Conservation (phyloP, 2,113 vertebrate genomes). For the Rhynchomys soricoides region DNA sequence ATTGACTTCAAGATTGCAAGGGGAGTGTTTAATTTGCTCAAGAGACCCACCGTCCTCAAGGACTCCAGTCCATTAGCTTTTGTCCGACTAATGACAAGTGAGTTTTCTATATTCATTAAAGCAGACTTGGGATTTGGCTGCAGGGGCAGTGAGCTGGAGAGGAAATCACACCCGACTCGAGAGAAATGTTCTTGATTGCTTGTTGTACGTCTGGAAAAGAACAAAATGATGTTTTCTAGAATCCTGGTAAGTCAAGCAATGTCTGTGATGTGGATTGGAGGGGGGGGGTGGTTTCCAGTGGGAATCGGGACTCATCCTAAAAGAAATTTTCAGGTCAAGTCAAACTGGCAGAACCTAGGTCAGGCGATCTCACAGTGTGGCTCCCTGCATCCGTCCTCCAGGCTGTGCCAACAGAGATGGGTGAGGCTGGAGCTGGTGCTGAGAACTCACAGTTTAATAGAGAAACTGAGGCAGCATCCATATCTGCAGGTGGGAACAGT, state of each 20-base stretch:
- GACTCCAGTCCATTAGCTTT: constrained; percentile 79
- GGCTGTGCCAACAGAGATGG: not conserved
- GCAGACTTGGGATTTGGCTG: constrained; percentile 76
- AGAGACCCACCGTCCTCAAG: constrained; percentile 75
- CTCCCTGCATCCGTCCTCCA: not conserved
- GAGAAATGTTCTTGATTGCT: constrained; percentile 77
- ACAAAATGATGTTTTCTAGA: constrained; percentile 73
- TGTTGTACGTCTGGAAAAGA: constrained; percentile 63
- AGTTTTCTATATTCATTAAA: constrained; percentile 82
- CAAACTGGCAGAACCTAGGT: not conserved
- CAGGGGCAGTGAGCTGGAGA: constrained; percentile 80
- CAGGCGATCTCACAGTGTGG: not conserved
- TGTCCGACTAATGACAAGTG: constrained; percentile 81
- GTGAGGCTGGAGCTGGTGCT: not conserved
- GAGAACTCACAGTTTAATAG: not conserved
- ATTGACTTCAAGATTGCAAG: constrained; percentile 71
- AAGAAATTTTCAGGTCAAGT: not conserved
- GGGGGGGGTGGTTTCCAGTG: not conserved
- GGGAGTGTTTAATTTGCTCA: constrained; percentile 78
- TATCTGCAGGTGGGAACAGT: no score
- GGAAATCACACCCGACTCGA: constrained; percentile 73
- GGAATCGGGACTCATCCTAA: not conserved
- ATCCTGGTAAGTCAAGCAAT: constrained; percentile 41
- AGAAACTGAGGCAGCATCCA: not conserved
- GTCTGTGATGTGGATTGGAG: not conserved